Conservation (phyloP, 2,797 vertebrate species). For the Macropus fuliginosus region DNA sequence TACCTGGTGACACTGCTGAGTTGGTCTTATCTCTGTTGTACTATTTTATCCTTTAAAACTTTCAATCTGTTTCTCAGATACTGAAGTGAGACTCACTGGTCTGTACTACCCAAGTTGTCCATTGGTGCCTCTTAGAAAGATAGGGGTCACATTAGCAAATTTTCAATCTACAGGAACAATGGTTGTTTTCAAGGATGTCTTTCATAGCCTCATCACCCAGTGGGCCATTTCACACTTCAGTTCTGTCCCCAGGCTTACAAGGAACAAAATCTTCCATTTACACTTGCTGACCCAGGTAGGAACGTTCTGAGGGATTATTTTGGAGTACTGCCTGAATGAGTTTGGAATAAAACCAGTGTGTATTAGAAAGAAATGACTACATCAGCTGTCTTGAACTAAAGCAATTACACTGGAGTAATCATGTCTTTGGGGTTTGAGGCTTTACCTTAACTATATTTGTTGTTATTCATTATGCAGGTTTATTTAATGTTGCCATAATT, state of each 20-base stretch:
- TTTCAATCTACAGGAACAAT: not conserved
- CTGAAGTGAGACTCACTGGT: conserved; percentile 55
- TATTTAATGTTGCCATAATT: conserved; percentile 24
- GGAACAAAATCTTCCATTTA: not conserved
- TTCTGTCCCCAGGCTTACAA: not conserved
- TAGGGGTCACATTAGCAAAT: not conserved
- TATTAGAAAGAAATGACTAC: not conserved
- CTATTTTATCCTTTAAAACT: conserved; percentile 60
- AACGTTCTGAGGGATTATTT: not conserved
- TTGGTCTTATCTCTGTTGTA: conserved; percentile 73
- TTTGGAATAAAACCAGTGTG: conserved; percentile 19
- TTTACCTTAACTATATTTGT: conserved; percentile 55
- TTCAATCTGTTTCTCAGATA: conserved; percentile 62
- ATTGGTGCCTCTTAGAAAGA: conserved; percentile 54
- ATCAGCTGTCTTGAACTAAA: conserved; percentile 36
- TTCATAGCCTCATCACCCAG: not conserved
- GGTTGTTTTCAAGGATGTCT: not conserved
- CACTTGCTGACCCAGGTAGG: not conserved
- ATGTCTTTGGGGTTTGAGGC: conserved; percentile 29
- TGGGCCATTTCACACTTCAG: conserved; percentile 14
- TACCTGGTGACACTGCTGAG: conserved; percentile 37
- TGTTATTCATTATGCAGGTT: conserved; percentile 30
- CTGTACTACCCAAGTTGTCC: conserved; percentile 56
- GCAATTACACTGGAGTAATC: conserved; percentile 14
- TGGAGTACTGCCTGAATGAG: conserved; percentile 14